These are phyloP conservation scores for Novumbra hubbsi DNA, from an alignment of 2,797 vertebrate genomes.

Conservation along the genomic window DNA sequence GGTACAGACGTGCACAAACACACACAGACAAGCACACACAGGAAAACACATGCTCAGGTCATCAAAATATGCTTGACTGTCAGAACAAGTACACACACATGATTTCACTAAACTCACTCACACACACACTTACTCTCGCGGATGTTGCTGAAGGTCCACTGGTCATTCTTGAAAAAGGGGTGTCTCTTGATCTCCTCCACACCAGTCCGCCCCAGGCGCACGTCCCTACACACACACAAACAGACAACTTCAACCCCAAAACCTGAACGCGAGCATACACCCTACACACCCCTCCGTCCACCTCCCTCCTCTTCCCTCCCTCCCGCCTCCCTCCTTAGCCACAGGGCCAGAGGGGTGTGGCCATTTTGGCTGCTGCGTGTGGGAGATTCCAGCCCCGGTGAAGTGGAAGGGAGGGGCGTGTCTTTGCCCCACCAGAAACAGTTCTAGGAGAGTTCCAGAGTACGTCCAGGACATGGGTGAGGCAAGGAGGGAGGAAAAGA, in stretches of 20 bases:
- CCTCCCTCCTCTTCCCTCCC: constrained; percentile 26
- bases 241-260: background rate
- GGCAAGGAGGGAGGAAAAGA: constrained; percentile 7
- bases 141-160: constrained; percentile 97
- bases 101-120: constrained; percentile 17
- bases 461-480: constrained; percentile 8
- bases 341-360: constrained; percentile 60
- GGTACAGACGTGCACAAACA: background rate
- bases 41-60: constrained; percentile 3
- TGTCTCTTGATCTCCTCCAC: constrained; percentile 89
- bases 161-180: constrained; percentile 94
- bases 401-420: constrained; percentile 51
- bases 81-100: constrained; percentile 14
- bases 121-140: constrained; percentile 88
- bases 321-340: constrained; percentile 38
- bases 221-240: constrained; percentile 74
- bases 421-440: constrained; percentile 27
- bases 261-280: constrained; percentile 19
- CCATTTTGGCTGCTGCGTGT: constrained; percentile 79
- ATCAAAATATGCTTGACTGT: background rate
- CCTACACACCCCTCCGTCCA: constrained; percentile 18
- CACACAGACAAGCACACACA: background rate
- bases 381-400: constrained; percentile 73
- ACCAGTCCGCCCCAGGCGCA: constrained; percentile 86
- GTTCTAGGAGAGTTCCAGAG: background rate